Percentiles rank a stretch among this genome's conserved stretches.
Conservation (phyloP, 2,888 invertebrate species). For the Hylaea fasciaria region DNA sequence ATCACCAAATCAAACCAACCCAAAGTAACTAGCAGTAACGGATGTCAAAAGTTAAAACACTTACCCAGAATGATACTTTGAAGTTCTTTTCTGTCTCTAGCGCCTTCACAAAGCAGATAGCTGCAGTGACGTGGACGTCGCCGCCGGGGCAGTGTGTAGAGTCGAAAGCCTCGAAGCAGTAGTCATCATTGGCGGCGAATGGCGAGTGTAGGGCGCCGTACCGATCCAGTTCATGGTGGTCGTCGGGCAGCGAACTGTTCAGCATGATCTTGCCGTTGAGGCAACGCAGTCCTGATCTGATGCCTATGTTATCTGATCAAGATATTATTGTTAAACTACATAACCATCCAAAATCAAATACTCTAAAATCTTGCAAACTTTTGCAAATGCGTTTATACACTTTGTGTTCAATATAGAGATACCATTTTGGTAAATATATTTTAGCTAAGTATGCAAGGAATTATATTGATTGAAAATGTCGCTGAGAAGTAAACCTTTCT, state of each 20-base stretch:
- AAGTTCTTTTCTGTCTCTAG: conserved; percentile 59
- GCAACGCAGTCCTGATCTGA: conserved; percentile 62
- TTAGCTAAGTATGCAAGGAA: no score
- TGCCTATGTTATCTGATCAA: conserved; percentile 65
- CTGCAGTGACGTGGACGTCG: conserved; percentile 56
- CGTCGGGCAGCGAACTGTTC: conserved; percentile 53
- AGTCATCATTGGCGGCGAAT: conserved; percentile 54
- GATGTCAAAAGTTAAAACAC: conserved; percentile 35
- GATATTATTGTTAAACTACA: conserved; percentile 5
- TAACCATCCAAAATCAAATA: no score
- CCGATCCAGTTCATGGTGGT: conserved; percentile 59
- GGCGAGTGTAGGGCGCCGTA: conserved; percentile 57
- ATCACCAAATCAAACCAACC: no score
- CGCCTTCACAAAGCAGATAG: conserved; percentile 66
- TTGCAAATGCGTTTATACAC: no score
- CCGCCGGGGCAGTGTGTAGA: conserved; percentile 58
- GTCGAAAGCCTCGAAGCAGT: conserved; percentile 77
- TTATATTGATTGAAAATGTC: no score
- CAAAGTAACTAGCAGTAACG: no score
- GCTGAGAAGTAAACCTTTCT: no score
- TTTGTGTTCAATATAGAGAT: no score
- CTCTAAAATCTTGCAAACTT: no score
- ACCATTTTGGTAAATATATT: no score
- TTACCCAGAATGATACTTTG: conserved; percentile 71
- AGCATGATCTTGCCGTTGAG: conserved; percentile 59